phyloP scores from a whole-genome alignment of 2,888 invertebrate genomes.

The Nomada hirtipes region DNA sequence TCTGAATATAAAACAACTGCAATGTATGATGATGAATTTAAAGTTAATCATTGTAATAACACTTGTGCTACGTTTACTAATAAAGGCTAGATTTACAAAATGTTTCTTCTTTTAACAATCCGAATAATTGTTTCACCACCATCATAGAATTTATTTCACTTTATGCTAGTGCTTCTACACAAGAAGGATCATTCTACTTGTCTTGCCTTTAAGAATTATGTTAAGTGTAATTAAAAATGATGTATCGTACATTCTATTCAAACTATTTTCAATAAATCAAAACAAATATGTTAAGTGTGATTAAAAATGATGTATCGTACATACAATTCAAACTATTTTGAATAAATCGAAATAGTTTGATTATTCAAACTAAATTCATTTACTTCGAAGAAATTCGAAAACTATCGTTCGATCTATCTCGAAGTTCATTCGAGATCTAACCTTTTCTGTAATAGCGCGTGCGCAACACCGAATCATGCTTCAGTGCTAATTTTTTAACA shows the following conservation, averaged over 20 bases:
- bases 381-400: neutral
- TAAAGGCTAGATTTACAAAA: neutral
- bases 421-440: slow-evolving; percentile 54
- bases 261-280: too few relatives aligned
- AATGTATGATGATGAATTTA: neutral
- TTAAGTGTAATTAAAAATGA: too few relatives aligned
- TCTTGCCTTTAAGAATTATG: too few relatives aligned
- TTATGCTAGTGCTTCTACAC: too few relatives aligned
- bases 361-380: neutral
- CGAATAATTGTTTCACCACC: neutral
- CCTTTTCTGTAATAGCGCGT: slow-evolving; percentile 45
- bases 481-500: slow-evolving; percentile 51
- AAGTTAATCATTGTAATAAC: neutral
- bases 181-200: too few relatives aligned
- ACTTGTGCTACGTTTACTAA: neutral
- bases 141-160: too few relatives aligned
- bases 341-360: too few relatives aligned
- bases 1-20: neutral
- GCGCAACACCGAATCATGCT: slow-evolving; percentile 42
- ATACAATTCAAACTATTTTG: too few relatives aligned
- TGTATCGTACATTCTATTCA: too few relatives aligned
- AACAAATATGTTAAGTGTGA: too few relatives aligned
- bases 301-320: too few relatives aligned
- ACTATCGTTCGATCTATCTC: neutral
- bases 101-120: neutral